Base-by-base conservation (phyloP, 2,888 invertebrate species). In the Pseudococcus jackbeardsleyi region DNA sequence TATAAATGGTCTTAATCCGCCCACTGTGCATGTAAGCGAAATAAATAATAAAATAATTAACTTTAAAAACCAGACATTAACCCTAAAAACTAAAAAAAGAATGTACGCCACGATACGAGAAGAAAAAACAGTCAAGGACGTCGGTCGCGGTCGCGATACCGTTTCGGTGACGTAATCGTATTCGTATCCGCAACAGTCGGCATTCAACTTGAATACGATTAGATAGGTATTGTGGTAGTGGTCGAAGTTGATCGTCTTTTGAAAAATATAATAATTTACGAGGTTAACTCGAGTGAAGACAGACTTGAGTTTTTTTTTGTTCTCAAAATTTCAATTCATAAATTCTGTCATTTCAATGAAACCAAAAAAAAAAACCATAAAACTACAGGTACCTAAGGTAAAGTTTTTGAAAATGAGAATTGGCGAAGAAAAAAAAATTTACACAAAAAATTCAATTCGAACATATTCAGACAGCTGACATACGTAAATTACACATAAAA, bases 131-230 rank as follows among this genome's bases (percentile, higher is more conserved):
- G 59, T 59, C 59, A 59, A 59, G 59, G 59, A 59, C 59, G 59
- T 59, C 9, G 59, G 59, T 59, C 59, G 59, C 59, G 59, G 59
- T 59, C 59, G 59, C 19, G 59, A 19, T 59, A 59, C 59, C 59
- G 59, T 59, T 59, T 59, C 59, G n/a, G 59, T 59, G 59, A 59
- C 59, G 59, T 59, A 59, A 59, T 59, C n/a, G 59, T 59, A 59
- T n/a, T 59, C 19, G 26, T 59, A 59, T 59, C 59, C 59, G 59
- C 59, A 59, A 59, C 19, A 59, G 59, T n/a, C 59, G 59, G 59
- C 59, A 59, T 59, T 59, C 59, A 59, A 59, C 59, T 59, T 59
- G 59, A 59, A 59, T 59, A 59, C 59, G 19, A 59, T 6, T 59
- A 59, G 19, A 59, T 19, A 59, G 19, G 7, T 59, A 59, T 3